Evolutionary conservation across 1,140 invertebrate genomes (phyloP), one percentile per base, ranked within the genome.

Genomic region (Aphelenchoides fujianensis): DNA sequence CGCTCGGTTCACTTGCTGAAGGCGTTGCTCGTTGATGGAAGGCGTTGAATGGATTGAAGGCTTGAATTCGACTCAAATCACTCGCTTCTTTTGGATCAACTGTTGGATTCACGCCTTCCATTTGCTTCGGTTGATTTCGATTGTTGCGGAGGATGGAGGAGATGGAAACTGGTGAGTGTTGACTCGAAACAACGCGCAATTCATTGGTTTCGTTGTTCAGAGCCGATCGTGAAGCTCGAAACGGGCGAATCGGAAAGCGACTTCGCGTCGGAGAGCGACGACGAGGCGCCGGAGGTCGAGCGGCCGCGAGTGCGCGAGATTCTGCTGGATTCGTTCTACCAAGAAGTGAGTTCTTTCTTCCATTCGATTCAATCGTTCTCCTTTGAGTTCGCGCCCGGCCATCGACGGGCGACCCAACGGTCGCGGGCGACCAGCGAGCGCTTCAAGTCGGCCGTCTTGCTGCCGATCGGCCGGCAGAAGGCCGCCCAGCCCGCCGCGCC

Each of bases 291-390:
- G 55, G 5, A 16, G 7, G 19, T 5, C 19, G 55, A 59, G 19
- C 19, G 12, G 23, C 5, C 55, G 7, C 5, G 7, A 23, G 34
- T 32, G 12, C 55, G 19, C 28, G 5, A 59, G 34, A 59, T 59
- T 23, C 5, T 7, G 55, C 34, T 59, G 23, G 55, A 59, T 59
- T 59, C 55, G 27, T 59, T 30, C 19, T 59, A 59, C 34, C 55
- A 7, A 59, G 5, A 59, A 32, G 55, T 59, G 7, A 16, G 55
- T 59, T 7, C 5, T 23, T 59, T 59, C 19, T 59, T 16, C 12
- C 41, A 48, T 48, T 23, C n/a, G n/a, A n/a, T n/a, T n/a, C n/a
- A n/a, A n/a, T n/a, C n/a, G n/a, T n/a, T 23, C 41, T 12, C 12
- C 12, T 48, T 48, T 48, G 12, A 48, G 41, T 48, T 48, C 12